A percentile compares a stretch with the other conserved stretches of the same genome.
These are phyloP conservation scores for Eclectus roratus DNA, from an alignment of 2,113 vertebrate genomes.

Conservation along the genomic window DNA sequence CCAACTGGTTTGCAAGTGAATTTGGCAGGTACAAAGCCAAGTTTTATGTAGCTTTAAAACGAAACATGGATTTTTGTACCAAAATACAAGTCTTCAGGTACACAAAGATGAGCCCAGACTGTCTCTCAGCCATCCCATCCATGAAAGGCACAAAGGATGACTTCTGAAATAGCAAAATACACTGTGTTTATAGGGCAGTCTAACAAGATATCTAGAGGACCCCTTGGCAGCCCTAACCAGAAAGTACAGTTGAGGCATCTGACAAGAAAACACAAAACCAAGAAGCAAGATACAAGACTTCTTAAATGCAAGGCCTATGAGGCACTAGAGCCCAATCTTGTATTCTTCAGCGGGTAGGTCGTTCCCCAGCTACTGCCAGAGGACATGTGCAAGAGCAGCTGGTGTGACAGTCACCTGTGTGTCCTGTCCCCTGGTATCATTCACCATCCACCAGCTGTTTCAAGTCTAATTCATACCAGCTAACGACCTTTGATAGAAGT, in stretches of 20 bases:
- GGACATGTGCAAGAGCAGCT: background rate
- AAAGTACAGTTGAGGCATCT: background rate
- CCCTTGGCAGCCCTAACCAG: background rate
- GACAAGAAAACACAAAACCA: background rate
- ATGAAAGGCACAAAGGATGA: background rate
- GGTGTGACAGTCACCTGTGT: background rate
- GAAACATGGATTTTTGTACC: background rate
- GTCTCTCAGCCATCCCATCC: background rate
- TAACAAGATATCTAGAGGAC: background rate
- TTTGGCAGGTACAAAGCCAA: background rate
- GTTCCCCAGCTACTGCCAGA: background rate
- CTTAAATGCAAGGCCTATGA: background rate
- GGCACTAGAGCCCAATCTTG: background rate
- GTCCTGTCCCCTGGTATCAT: background rate
- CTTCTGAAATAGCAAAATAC: background rate
- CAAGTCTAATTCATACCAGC: background rate
- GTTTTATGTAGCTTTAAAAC: background rate
- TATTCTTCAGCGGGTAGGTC: background rate
- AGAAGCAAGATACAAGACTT: background rate
- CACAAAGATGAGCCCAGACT: background rate
- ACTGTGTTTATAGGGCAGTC: background rate
- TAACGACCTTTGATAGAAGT: constrained; percentile 5
- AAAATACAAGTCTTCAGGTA: background rate
- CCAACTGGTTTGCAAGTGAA: background rate
- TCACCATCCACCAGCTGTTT: constrained; percentile 40